Base-by-base conservation (phyloP, 2,113 vertebrate species). In the Brevimyrus niger region DNA sequence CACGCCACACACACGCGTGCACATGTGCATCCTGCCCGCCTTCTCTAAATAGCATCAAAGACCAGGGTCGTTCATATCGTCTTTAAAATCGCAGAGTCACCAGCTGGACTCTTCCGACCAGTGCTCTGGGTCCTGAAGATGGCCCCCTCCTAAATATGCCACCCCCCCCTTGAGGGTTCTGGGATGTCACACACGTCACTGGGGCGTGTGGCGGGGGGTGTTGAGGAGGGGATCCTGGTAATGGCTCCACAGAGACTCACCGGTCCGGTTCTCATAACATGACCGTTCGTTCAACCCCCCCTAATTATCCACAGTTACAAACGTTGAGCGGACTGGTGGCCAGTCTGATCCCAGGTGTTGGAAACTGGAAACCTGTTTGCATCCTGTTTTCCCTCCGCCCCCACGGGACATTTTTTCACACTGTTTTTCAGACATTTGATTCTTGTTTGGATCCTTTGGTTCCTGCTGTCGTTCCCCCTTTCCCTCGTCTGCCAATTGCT, bases 31-130 rank as follows among this genome's bases (percentile, higher is more conserved):
- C 3, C 47, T 8, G 53, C 90, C 91, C 48, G 91, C 93, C 93
- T 91, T 94, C 94, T 94, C 69, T 50, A 92, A 94, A 94, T 94
- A 94, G 92, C 93, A 94, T 95, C 92, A 90, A 91, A 92, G 92
- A 92, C 92, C 92, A 93, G 87, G 91, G 93, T 93, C 93, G 92
- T 95, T 94, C 93, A 94, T 94, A 94, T 93, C 91, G 50, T 93
- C 93, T 92, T 94, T 94, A 92, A 93, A 94, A 93, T 95, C 93
- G 92, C 93, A 91, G 92, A 90, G 69, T 42, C 88, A 90, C 93
- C 93, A 94, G 92, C 93, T 93, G 93, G 92, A 92, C 80, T 90
- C 88, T 89, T 92, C 90, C 91, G 93, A 85, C 90, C 92, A 91
- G 94, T 93, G 92, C 92, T 92, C 89, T 42, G 50, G 3, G 73